These are phyloP conservation scores for Pteruthius melanotis DNA, from an alignment of 2,113 vertebrate genomes.

Conservation along the genomic window DNA sequence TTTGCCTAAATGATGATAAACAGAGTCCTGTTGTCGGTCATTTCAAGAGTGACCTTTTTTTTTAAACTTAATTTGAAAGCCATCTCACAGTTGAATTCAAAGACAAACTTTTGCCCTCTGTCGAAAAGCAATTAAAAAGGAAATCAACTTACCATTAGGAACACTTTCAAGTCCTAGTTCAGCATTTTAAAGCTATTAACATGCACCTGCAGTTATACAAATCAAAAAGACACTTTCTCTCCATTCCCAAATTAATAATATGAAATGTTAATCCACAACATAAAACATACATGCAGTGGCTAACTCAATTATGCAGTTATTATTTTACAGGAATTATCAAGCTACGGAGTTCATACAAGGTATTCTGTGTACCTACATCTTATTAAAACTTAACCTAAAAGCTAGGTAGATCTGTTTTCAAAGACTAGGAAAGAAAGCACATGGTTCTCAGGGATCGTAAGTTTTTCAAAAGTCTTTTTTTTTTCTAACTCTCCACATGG, in stretches of 20 bases:
- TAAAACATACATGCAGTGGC: not conserved
- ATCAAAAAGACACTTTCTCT: not conserved
- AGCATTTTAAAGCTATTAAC: constrained; percentile 38
- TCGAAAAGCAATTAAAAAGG: constrained; percentile 45
- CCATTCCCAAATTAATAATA: not conserved
- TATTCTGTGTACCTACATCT: not conserved
- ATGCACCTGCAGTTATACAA: not conserved
- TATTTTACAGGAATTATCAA: not conserved
- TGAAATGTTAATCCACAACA: not conserved
- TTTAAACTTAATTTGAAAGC: not conserved
- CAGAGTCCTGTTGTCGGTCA: not conserved
- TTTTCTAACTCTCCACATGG: not conserved
- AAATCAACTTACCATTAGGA: constrained; percentile 9
- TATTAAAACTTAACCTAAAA: not conserved
- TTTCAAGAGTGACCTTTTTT: not conserved
- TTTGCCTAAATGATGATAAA: not conserved
- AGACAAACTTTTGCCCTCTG: constrained; percentile 32
- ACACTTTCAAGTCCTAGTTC: constrained; percentile 31
- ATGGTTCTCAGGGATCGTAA: not conserved
- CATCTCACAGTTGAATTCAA: constrained; percentile 18
- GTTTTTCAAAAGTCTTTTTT: accelerated
- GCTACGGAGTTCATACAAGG: not conserved
- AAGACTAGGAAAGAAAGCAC: not conserved
- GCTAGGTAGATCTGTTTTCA: not conserved
- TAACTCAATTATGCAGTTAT: not conserved